These are phyloP conservation scores for Cataglyphis cursor DNA, from an alignment of 2,888 invertebrate genomes.

Conservation along the genomic window DNA sequence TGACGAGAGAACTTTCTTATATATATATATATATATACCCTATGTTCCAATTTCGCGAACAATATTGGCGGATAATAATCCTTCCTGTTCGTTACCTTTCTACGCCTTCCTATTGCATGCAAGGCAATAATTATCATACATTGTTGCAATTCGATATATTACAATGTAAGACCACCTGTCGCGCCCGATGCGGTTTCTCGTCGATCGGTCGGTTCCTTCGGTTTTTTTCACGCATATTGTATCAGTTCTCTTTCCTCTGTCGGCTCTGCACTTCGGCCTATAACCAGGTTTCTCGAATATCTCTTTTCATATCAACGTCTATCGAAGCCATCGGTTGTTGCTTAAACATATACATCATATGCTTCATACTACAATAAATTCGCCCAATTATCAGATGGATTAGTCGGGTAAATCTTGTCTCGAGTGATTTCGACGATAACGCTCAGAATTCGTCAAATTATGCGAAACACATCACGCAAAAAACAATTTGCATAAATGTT, in stretches of 20 bases:
- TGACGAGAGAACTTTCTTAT: conserved; percentile 42
- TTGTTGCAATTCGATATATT: conserved; percentile 48
- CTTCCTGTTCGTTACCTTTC: conserved; percentile 55
- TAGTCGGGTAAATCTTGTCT: not conserved
- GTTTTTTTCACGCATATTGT: conserved; percentile 51
- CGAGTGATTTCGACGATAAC: not conserved
- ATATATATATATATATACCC: not conserved
- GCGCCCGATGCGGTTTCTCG: conserved; percentile 52
- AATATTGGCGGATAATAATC: conserved; percentile 53
- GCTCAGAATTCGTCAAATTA: not conserved
- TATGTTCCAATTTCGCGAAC: conserved; percentile 43
- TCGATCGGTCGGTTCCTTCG: conserved; percentile 47
- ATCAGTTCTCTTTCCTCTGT: conserved; percentile 48
- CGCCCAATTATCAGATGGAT: not conserved
- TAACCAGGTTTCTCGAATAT: conserved; percentile 47
- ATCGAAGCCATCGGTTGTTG: conserved; percentile 17
- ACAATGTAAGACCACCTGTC: conserved; percentile 54
- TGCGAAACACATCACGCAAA: not conserved
- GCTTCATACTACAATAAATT: conserved; percentile 30
- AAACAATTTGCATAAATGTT: not conserved
- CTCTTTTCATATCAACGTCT: conserved; percentile 34
- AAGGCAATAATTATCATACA: conserved; percentile 49
- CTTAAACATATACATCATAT: conserved; percentile 40
- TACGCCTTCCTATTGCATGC: conserved; percentile 50
- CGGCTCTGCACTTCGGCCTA: conserved; percentile 11